Evolutionary conservation across 1,140 invertebrate genomes (phyloP).

Genomic region (Pinna nobilis): DNA sequence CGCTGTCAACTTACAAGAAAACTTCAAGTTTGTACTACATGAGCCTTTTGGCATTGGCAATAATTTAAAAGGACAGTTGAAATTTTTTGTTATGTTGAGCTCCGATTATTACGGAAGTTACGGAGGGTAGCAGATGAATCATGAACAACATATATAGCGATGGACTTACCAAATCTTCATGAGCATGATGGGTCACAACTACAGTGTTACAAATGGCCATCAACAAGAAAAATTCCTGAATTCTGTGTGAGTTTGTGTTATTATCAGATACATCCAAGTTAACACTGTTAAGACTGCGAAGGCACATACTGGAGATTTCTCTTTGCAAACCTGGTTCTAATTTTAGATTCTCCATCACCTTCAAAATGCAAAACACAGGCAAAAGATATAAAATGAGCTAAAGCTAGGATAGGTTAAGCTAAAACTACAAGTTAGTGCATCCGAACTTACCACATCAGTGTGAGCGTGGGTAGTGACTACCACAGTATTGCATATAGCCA

Average conservation of each 20-base stretch:
- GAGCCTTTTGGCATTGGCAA: too few species aligned
- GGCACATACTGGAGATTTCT: slow-evolving; percentile 65
- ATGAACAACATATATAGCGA: too few species aligned
- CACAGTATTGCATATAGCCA: slow-evolving; percentile 97
- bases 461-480: slow-evolving; percentile 89
- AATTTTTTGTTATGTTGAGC: too few species aligned
- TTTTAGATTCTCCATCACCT: slow-evolving; percentile 63
- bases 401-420: too few species aligned
- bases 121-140: too few species aligned
- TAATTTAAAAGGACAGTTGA: too few species aligned
- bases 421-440: too few species aligned
- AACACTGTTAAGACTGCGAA: slow-evolving; percentile 62
- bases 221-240: slow-evolving; percentile 94
- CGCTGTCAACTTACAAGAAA: too few species aligned
- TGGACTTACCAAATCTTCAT: slow-evolving; percentile 84
- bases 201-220: slow-evolving; percentile 97
- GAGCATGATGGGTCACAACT: slow-evolving; percentile 87
- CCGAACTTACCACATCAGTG: slow-evolving; percentile 81
- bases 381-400: too few species aligned
- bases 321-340: slow-evolving; percentile 63
- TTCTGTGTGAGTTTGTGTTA: slow-evolving; percentile 65
- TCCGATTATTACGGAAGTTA: too few species aligned
- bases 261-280: slow-evolving; percentile 44
- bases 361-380: too few species aligned
- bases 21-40: too few species aligned